Evolutionary conservation across 2,113 vertebrate species (phyloP), one percentile per base, ranked within the genome.

Genomic region (Nyctereutes procyonoides): DNA sequence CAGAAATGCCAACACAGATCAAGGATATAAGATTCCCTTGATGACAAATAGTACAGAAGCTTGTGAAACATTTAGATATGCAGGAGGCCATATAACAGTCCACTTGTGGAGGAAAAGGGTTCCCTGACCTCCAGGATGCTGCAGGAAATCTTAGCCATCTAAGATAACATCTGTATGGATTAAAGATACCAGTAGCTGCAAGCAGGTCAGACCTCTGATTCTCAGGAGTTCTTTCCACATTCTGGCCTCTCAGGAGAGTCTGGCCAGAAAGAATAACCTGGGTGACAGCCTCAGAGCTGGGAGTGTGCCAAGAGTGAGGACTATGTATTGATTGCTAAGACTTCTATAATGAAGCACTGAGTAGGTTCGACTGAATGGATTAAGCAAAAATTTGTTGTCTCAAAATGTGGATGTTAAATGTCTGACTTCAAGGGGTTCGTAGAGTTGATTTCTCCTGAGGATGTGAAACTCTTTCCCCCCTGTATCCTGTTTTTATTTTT

Each of bases 401-500:
- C 81, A 38, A 1, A 38, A 4, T 51, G 53, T 30, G 8, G 48
- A 93, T 26, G 32, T 28, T 53, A 35, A 85, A 87, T 48, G 58
- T 32, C 32, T 0, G 15, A 62, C 15, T 30, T 76, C 38, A 63
- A 62, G 2, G 5, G 35, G 15, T 63, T 13, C 17, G 24, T 4
- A 65, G n/a, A 11, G 16, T 24, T 69, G 30, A 38, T 24, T 69
- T 15, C 22, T 88, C 74, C 62, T 60, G n/a, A 96, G 26, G 3
- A 48, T 51, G 0, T 71, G 38, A 16, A 20, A 16, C 60, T 26
- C 30, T 63, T 24, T 9, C 0, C 19, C 16, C 8, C 13, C 2
- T 7, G 9, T 38, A 19, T 88, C 80, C 53, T 97, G 95, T 88
- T 80, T 98, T 98, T 98, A 98, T 98, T 98, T 96, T 98, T 98